phyloP scores from a whole-genome alignment of 2,888 invertebrate species.

The Clunio marinus region DNA sequence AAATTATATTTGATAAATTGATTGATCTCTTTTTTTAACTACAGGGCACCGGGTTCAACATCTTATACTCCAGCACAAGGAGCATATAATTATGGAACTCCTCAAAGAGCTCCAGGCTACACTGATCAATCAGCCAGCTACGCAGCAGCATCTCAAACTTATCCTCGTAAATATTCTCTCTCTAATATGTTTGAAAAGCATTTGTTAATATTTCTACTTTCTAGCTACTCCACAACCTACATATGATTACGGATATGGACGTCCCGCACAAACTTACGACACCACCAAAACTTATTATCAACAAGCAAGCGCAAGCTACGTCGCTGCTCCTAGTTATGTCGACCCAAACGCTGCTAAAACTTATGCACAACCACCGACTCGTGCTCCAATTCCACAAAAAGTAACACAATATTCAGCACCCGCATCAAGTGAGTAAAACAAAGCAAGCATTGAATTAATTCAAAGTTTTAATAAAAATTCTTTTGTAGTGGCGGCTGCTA shows the following conservation, averaged over 20 bases:
- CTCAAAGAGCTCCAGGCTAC: conserved; percentile 31
- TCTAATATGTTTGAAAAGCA: no score
- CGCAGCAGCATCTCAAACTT: conserved; percentile 25
- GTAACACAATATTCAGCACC: conserved; percentile 51
- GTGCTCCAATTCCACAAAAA: conserved; percentile 60
- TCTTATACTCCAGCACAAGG: conserved; percentile 15
- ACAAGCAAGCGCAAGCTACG: conserved; percentile 61
- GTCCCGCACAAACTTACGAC: conserved; percentile 67
- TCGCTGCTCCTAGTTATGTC: conserved; percentile 52
- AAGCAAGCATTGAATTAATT: no score
- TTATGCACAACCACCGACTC: conserved; percentile 61
- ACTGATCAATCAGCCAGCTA: conserved; percentile 1
- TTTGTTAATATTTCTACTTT: neutral
- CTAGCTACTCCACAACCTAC: conserved; percentile 55
- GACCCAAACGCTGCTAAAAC: conserved; percentile 45
- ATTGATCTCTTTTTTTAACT: neutral
- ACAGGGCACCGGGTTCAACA: conserved; percentile 6
- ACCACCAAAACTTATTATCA: conserved; percentile 82
- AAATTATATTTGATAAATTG: neutral
- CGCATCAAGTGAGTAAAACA: no score
- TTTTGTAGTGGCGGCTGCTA: neutral
- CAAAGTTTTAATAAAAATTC: conserved; percentile 24
- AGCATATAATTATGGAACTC: neutral
- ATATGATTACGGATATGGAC: conserved; percentile 67
- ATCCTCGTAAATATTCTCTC: conserved; percentile 17